A percentile compares a stretch with the other conserved stretches of the same genome.
phyloP scores from a whole-genome alignment of 2,888 invertebrate genomes.

The Camptogramma bilineatum region DNA sequence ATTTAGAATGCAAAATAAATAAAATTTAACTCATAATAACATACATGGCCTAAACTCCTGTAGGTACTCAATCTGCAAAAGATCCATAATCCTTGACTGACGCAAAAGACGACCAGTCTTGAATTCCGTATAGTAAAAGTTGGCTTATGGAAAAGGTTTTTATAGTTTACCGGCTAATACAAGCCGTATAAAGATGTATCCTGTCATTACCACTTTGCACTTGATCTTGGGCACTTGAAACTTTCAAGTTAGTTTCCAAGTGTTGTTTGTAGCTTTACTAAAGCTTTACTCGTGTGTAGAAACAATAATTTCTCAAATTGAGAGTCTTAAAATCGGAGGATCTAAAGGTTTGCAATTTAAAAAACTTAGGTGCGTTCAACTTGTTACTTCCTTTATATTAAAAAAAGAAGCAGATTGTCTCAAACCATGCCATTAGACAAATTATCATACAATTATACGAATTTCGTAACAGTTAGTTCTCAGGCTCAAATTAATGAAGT shows the following conservation, averaged over 20 bases:
- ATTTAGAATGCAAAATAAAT: not conserved
- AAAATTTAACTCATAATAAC: not conserved
- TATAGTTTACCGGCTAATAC: slow-evolving; percentile 16
- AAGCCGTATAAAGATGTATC: slow-evolving; percentile 26
- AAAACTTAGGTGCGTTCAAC: not conserved
- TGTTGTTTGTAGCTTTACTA: not conserved
- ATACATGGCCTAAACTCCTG: slow-evolving; percentile 1
- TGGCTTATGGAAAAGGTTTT: slow-evolving; percentile 32
- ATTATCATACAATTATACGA: slow-evolving; percentile 2
- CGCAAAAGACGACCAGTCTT: slow-evolving; percentile 11
- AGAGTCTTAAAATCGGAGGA: too few relatives aligned
- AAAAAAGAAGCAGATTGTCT: not conserved
- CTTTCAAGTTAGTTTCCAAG: slow-evolving; percentile 7
- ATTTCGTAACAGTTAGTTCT: not conserved
- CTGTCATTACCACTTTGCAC: slow-evolving; percentile 28
- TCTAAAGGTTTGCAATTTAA: not conserved
- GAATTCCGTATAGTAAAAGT: slow-evolving; percentile 34
- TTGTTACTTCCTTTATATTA: not conserved
- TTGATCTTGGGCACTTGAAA: slow-evolving; percentile 23
- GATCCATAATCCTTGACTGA: slow-evolving; percentile 6
- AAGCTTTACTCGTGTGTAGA: not conserved
- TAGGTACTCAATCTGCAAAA: slow-evolving; percentile 1
- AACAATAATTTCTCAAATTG: not conserved
- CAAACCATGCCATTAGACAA: not conserved
- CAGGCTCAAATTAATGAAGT: slow-evolving; percentile 2